Evolutionary conservation across 2,888 invertebrate species (phyloP).

Genomic region (Pherbina coryleti): DNA sequence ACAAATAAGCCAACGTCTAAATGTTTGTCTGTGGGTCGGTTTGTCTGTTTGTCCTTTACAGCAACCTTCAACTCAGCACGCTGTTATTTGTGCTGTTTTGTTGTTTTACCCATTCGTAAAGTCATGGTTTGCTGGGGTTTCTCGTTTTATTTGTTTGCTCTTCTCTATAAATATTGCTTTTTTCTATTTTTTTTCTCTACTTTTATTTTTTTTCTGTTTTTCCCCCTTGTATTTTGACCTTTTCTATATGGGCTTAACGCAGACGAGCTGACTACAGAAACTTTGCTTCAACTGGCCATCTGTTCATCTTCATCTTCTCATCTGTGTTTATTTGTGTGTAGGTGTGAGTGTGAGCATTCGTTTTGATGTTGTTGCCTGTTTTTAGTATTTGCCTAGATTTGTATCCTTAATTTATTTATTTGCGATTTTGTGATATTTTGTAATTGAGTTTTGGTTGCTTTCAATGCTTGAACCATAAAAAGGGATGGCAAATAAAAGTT

Average conservation of each 20-base stretch:
- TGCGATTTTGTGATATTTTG: slow-evolving; percentile 43
- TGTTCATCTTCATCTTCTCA: background rate
- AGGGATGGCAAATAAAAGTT: slow-evolving; percentile 11
- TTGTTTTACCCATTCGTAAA: background rate
- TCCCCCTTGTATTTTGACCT: background rate
- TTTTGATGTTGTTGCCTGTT: background rate
- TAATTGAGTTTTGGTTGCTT: slow-evolving; percentile 44
- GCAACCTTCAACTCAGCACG: background rate
- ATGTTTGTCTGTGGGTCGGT: background rate
- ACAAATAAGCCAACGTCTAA: background rate
- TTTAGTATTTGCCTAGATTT: slow-evolving; percentile 32
- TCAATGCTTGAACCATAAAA: background rate
- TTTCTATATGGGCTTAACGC: too few relatives aligned
- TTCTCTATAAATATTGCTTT: background rate
- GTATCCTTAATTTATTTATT: slow-evolving; percentile 44
- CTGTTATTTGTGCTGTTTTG: background rate
- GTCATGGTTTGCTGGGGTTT: background rate
- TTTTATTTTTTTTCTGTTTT: background rate
- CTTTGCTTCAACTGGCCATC: background rate
- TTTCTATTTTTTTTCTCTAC: background rate
- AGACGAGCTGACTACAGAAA: background rate
- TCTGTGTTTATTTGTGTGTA: background rate
- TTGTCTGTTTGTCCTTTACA: background rate
- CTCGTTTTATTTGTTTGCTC: background rate
- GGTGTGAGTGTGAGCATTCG: too few relatives aligned